Base-by-base conservation (phyloP, 2,888 invertebrate genomes). In the Temnothorax rugatulus region DNA sequence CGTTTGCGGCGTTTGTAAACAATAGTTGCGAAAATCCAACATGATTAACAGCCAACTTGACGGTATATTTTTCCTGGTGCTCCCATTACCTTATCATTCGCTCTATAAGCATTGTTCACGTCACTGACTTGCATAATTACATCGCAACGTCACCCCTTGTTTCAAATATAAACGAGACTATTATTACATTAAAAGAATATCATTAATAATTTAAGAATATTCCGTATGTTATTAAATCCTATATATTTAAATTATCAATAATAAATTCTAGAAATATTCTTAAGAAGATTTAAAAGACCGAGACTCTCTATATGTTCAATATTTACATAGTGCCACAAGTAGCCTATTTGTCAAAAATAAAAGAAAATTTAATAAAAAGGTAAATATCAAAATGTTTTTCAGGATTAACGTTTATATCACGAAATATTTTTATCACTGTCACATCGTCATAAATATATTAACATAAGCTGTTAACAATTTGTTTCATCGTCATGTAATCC, bases 81-180 rank as follows among this genome's bases (percentile, higher is more conserved):
- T 74, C 79, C 75, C 79, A 75, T 81, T 81, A 81, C 47, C 75
- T 74, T 81, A 81, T 61, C 79, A 75, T 75, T 47, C 74, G 44
- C 47, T 81, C 75, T 38, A 75, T 75, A 75, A 81, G 34, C 59
- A 50, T 21, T 59, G n/a, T 73, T 34, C 79, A 79, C 59, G 74
- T 59, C 57, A 59, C 47, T 59, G 47, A 81, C 73, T 81, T 81
- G 57, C 79, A 81, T 74, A 81, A 81, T 79, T 59, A 81, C 59
- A 59, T 8, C 15, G 59, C 59, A 47, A 75, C 59, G 59, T 59
- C 41, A 71, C 15, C 5, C 18, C 47, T 47, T 34, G 34, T 59
- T 79, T 74, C 57, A 59, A 74, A 50, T 47, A 73, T 11, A 34
- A 73, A 59, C 57, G 34, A 50, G 1, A 59, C 21, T 13, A 79